Percentiles rank a stretch among this genome's conserved stretches.
Conservation (phyloP, 2,113 vertebrate genomes). For the Promerops cafer region DNA sequence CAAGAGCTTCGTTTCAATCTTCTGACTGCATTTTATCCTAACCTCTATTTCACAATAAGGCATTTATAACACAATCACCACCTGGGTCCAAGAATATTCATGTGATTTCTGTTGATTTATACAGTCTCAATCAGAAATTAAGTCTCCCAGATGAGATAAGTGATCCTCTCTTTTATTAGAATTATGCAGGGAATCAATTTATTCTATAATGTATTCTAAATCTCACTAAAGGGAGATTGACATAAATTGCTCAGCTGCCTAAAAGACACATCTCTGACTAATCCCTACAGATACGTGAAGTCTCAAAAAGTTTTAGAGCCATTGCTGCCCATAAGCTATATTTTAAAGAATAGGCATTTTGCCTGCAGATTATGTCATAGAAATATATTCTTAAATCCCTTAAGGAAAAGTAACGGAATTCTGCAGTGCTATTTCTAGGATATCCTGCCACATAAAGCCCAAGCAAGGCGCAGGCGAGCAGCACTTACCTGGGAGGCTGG, state of each 20-base stretch:
- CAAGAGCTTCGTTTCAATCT: not conserved
- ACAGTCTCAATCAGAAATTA: not conserved
- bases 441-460: rapidly evolving
- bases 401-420: not conserved
- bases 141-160: not conserved
- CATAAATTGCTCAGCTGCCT: not conserved
- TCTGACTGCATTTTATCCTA: not conserved
- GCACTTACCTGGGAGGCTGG: not conserved
- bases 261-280: not conserved
- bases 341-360: not conserved
- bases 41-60: not conserved
- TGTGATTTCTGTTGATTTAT: not conserved
- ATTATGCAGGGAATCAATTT: not conserved
- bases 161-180: not conserved
- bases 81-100: not conserved
- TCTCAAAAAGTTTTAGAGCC: not conserved
- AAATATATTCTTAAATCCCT: not conserved
- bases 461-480: not conserved
- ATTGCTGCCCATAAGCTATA: not conserved
- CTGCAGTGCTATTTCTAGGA: rapidly evolving
- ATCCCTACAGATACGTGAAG: not conserved
- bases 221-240: not conserved
- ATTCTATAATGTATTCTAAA: not conserved
- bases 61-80: not conserved
- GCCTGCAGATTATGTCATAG: not conserved